These are phyloP conservation scores for Lochmaea crataegi DNA, from an alignment of 2,888 invertebrate genomes.

Conservation along the genomic window DNA sequence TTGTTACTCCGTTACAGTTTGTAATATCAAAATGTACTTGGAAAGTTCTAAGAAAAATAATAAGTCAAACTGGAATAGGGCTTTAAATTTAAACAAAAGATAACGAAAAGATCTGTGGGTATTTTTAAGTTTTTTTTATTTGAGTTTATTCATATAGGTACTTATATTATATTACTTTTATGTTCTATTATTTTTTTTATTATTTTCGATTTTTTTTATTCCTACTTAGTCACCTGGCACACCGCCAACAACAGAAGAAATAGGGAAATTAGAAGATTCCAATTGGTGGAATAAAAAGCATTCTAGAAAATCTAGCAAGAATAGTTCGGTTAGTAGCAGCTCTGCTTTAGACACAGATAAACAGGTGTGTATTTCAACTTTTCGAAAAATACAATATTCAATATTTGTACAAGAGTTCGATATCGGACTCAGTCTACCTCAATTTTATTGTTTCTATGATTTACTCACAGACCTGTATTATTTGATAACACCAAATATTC, in stretches of 20 bases:
- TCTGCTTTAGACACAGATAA: conserved; percentile 58
- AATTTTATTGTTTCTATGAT: no score
- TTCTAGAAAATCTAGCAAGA: conserved; percentile 50
- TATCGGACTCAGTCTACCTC: no score
- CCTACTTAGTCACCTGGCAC: conserved; percentile 54
- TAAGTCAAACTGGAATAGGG: no score
- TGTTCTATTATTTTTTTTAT: conserved; percentile 19
- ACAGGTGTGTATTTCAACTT: conserved; percentile 55
- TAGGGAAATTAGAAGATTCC: conserved; percentile 52
- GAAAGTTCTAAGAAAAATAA: no score
- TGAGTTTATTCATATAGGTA: neutral
- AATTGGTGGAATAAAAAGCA: conserved; percentile 57
- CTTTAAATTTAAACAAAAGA: no score
- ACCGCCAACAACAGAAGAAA: conserved; percentile 45
- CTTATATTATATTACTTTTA: neutral
- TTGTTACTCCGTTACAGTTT: no score
- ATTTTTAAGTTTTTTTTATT: no score
- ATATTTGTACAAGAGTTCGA: neutral
- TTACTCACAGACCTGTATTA: no score
- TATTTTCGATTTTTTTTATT: conserved; percentile 33
- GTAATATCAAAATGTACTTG: no score
- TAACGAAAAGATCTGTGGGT: no score
- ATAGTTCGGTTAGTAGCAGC: conserved; percentile 46
- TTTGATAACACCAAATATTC: no score
- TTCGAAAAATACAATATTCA: conserved; percentile 10